Percentiles rank a stretch among this genome's conserved stretches.
Evolutionary conservation across 2,888 invertebrate genomes (phyloP).

Genomic region (Onchidella celtica): DNA sequence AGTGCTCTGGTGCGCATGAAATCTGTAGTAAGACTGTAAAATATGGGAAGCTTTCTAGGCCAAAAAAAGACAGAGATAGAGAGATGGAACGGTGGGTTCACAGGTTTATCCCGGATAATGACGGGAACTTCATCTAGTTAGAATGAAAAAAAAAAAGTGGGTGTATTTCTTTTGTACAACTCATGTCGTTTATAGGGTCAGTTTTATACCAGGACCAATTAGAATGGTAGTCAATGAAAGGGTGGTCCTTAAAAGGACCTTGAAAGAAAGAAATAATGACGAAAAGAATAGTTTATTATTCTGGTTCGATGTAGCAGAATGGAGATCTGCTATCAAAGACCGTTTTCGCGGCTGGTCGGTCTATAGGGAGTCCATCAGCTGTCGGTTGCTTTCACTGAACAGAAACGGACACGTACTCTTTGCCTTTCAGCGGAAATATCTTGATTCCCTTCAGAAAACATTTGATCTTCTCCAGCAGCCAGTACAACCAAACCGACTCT

Average conservation of each 20-base stretch:
- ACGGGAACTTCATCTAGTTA: too few species aligned
- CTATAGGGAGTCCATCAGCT: too few species aligned
- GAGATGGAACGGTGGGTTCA: too few species aligned
- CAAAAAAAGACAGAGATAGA: too few species aligned
- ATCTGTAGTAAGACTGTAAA: too few species aligned
- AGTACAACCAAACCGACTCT: not conserved
- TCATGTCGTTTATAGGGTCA: too few species aligned
- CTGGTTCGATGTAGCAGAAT: not conserved
- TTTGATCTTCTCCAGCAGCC: not conserved
- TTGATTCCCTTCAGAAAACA: not conserved
- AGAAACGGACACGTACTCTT: not conserved
- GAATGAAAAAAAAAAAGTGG: too few species aligned
- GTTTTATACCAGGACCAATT: not conserved
- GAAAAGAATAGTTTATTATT: not conserved
- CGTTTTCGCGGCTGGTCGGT: not conserved
- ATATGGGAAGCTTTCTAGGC: too few species aligned
- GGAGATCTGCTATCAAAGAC: not conserved
- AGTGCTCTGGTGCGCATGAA: too few species aligned
- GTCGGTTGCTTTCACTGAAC: too few species aligned
- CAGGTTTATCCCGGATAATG: too few species aligned
- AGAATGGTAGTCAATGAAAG: not conserved
- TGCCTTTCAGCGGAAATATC: not conserved
- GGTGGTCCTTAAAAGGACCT: slow-evolving; percentile 4
- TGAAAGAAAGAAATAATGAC: not conserved
- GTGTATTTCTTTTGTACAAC: too few species aligned